These are phyloP conservation scores for Pachydiplax longipennis DNA, from an alignment of 2,888 invertebrate species.

Conservation along the genomic window DNA sequence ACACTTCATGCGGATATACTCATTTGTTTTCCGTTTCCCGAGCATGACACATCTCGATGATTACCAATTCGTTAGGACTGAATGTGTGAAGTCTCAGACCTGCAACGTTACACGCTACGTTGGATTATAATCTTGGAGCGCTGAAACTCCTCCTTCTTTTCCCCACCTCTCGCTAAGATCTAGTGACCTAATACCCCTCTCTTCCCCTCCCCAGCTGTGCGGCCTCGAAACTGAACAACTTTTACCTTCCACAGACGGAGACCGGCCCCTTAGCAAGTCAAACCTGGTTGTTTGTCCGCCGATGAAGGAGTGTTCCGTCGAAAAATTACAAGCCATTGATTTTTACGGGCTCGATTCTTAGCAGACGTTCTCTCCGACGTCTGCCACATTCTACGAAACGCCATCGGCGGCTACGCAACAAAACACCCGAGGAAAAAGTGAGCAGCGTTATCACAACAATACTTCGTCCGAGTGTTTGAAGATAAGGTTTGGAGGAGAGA, in stretches of 20 bases:
- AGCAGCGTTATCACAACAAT: conserved; percentile 17
- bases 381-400: not conserved
- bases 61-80: too few relatives aligned
- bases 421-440: conserved; percentile 11
- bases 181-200: conserved; percentile 45
- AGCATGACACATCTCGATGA: too few relatives aligned
- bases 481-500: not conserved
- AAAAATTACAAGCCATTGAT: not conserved
- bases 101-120: not conserved
- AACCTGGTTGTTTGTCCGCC: not conserved
- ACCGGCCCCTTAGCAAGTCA: conserved; percentile 21
- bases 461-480: not conserved
- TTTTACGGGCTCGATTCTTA: not conserved
- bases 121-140: not conserved
- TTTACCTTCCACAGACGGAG: conserved; percentile 44
- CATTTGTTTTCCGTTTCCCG: not conserved
- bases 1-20: not conserved
- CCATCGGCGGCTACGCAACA: conserved; percentile 10
- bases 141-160: not conserved
- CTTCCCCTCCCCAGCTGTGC: not conserved
- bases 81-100: too few relatives aligned
- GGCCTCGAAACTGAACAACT: conserved; percentile 42
- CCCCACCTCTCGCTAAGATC: conserved; percentile 7
- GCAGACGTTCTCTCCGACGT: not conserved
- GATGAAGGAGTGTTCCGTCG: not conserved